These are phyloP conservation scores for Lasioglossum figueresi DNA, from an alignment of 2,888 invertebrate species.

Conservation along the genomic window DNA sequence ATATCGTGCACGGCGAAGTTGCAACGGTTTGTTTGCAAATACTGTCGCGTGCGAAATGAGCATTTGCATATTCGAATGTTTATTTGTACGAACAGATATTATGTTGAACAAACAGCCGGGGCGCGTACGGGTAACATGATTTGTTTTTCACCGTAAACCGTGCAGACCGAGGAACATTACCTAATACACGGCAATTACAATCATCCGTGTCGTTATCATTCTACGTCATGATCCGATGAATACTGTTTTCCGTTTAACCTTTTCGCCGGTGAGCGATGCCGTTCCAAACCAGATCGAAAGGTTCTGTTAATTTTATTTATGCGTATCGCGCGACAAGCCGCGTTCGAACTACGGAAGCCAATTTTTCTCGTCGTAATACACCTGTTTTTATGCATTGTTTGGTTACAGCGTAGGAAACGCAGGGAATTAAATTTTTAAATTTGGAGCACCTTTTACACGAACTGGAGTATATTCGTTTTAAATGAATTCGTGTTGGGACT, in stretches of 20 bases:
- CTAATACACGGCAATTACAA: not conserved
- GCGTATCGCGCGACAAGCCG: not conserved
- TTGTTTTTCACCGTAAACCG: not conserved
- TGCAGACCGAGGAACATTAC: not conserved
- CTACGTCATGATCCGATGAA: slow-evolving; percentile 5
- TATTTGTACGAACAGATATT: slow-evolving; percentile 16
- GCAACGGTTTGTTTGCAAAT: slow-evolving; percentile 10
- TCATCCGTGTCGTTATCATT: not conserved
- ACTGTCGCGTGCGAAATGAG: not conserved
- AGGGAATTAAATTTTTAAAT: not conserved
- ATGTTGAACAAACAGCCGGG: not conserved
- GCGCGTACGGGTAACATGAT: not conserved
- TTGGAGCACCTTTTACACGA: too few species aligned
- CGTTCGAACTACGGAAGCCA: too few species aligned
- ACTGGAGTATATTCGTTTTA: too few species aligned
- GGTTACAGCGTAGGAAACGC: not conserved
- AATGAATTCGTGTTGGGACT: not conserved
- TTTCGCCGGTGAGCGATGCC: not conserved
- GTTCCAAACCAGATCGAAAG: not conserved
- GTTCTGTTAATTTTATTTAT: slow-evolving; percentile 3
- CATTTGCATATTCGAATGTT: slow-evolving; percentile 23
- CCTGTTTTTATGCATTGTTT: not conserved
- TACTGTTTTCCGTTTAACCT: not conserved
- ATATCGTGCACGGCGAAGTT: slow-evolving; percentile 9
- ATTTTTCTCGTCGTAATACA: not conserved